Conservation (phyloP, 2,888 invertebrate species). For the Callosobruchus maculatus region DNA sequence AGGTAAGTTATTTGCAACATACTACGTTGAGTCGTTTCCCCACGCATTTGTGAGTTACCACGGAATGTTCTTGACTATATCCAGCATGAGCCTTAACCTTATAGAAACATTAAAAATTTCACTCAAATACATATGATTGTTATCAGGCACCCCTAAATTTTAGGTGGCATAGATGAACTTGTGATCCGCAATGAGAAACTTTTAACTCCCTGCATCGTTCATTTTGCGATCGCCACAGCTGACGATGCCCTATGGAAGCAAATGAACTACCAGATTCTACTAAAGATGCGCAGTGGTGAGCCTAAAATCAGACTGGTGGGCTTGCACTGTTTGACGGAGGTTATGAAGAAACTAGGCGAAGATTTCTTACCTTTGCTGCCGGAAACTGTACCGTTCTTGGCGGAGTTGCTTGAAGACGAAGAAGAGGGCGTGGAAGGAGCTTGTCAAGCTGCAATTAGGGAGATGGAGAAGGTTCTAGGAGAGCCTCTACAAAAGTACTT, state of each 20-base stretch:
- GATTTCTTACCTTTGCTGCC: constrained; percentile 86
- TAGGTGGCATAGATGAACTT: constrained; percentile 58
- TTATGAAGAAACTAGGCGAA: constrained; percentile 81
- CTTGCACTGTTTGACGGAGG: constrained; percentile 68
- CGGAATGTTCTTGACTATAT: too few species aligned
- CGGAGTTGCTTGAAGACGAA: constrained; percentile 89
- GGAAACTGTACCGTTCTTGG: constrained; percentile 91
- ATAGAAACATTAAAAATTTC: too few species aligned
- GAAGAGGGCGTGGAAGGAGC: constrained; percentile 76
- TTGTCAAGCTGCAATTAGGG: constrained; percentile 76
- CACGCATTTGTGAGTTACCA: too few species aligned
- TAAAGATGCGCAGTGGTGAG: constrained; percentile 78
- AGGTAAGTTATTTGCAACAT: background rate
- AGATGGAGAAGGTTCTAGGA: constrained; percentile 81
- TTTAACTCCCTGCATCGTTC: constrained; percentile 76
- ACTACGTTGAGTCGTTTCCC: too few species aligned
- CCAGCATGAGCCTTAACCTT: too few species aligned
- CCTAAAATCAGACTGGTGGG: constrained; percentile 71
- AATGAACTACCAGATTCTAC: constrained; percentile 82
- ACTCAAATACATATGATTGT: too few species aligned
- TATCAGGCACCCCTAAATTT: background rate
- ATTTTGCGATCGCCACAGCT: constrained; percentile 76
- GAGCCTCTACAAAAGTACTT: constrained; percentile 89
- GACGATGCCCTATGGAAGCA: constrained; percentile 89
- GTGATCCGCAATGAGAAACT: constrained; percentile 57